Percentiles rank a stretch among this genome's conserved stretches.
Evolutionary conservation across 2,113 vertebrate species (phyloP).

Genomic region (Passer montanus): DNA sequence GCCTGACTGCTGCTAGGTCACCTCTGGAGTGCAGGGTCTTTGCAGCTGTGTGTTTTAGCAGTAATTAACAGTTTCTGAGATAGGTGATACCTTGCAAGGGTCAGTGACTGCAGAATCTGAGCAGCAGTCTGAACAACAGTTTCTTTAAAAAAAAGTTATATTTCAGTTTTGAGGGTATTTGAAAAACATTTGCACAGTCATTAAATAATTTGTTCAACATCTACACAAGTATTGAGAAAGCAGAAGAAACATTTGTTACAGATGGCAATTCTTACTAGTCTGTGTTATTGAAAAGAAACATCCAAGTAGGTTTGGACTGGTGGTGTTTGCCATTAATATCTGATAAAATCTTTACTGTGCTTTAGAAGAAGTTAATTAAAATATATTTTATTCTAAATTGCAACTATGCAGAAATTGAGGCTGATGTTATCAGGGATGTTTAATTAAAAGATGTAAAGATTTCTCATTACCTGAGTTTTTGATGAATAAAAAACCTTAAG

Average conservation of each 20-base stretch:
- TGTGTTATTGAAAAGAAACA: neutral
- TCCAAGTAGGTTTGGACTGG: neutral
- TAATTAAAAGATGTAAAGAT: neutral
- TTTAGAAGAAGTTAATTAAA: neutral
- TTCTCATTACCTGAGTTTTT: conserved; percentile 10
- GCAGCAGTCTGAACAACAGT: neutral
- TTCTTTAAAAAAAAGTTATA: neutral
- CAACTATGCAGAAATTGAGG: neutral
- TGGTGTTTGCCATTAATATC: neutral
- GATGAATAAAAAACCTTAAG: neutral
- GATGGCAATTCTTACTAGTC: neutral
- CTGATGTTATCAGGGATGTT: neutral
- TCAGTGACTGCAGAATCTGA: neutral
- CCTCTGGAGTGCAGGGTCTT: neutral
- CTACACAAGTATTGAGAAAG: neutral
- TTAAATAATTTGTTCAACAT: neutral
- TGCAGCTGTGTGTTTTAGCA: neutral
- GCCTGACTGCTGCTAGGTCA: neutral
- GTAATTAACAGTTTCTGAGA: neutral
- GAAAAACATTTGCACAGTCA: neutral
- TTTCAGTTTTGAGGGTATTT: neutral
- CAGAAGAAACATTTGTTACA: neutral
- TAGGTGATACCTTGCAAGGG: neutral
- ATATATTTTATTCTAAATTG: neutral
- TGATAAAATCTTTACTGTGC: neutral